phyloP scores from a whole-genome alignment of 2,113 vertebrate genomes.

The Hystrix brachyura region DNA sequence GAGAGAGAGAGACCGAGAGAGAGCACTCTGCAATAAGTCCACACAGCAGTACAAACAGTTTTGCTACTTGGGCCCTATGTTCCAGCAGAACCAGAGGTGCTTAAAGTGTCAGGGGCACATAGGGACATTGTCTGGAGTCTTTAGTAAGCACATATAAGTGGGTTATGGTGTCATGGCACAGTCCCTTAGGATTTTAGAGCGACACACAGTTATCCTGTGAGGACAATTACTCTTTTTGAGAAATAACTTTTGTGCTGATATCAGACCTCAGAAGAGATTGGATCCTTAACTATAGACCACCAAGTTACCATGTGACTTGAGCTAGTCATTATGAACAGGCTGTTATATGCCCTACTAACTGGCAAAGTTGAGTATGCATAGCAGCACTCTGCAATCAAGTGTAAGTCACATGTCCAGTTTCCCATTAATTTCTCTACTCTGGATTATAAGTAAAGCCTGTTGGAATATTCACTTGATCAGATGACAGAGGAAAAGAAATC shows the following conservation, averaged over 20 bases:
- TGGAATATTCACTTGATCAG: neutral
- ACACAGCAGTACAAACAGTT: accelerated
- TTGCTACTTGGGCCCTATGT: neutral
- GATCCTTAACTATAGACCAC: neutral
- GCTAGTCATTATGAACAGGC: neutral
- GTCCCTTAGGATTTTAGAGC: neutral
- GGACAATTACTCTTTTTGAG: neutral
- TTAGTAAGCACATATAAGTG: neutral
- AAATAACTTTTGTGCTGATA: neutral
- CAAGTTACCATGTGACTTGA: neutral
- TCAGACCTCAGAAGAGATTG: neutral
- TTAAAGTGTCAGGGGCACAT: neutral
- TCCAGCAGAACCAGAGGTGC: neutral
- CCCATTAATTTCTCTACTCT: neutral
- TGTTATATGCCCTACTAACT: neutral
- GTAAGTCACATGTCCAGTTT: neutral
- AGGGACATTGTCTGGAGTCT: neutral
- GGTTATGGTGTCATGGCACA: neutral
- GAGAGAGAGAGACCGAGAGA: no score
- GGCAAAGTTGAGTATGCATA: neutral
- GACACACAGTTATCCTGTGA: neutral
- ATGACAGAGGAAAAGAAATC: neutral
- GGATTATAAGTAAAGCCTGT: neutral
- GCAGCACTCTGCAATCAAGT: neutral
- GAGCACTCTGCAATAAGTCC: neutral